Evolutionary conservation across 2,797 vertebrate species (phyloP).

Genomic region (Furcifer pardalis): DNA sequence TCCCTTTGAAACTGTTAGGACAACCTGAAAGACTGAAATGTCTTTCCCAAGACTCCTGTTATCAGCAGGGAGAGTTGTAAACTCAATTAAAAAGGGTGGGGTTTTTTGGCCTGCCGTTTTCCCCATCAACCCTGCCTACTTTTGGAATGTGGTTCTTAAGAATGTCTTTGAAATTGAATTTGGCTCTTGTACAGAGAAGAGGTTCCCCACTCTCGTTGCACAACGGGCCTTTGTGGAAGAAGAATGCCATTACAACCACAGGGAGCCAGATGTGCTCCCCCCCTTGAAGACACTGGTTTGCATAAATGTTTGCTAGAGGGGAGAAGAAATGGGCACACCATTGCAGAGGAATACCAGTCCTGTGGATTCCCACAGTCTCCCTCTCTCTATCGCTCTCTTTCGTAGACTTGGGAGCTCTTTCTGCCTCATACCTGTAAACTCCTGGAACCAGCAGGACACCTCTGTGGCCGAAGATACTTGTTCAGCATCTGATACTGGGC

Average conservation of each 20-base stretch:
- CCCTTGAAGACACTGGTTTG: too few species aligned
- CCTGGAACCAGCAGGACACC: constrained; percentile 42
- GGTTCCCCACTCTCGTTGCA: neutral
- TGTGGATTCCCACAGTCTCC: too few species aligned
- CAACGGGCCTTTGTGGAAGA: neutral
- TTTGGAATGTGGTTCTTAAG: neutral
- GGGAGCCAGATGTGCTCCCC: too few species aligned
- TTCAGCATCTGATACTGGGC: constrained; percentile 38
- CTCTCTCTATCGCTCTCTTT: neutral
- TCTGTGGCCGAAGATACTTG: constrained; percentile 48
- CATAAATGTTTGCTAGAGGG: neutral
- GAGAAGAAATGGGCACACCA: neutral
- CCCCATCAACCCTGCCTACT: too few species aligned
- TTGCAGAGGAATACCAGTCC: neutral
- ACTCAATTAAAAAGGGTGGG: too few species aligned
- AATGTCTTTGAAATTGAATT: neutral
- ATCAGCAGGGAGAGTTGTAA: too few species aligned
- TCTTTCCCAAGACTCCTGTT: too few species aligned
- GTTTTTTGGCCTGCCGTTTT: too few species aligned
- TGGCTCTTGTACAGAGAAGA: too few species aligned
- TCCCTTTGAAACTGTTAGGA: too few species aligned
- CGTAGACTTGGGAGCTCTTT: neutral
- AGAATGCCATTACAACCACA: too few species aligned
- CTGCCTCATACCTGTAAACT: constrained; percentile 31
- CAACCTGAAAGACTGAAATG: too few species aligned